Evolutionary conservation across 2,888 invertebrate genomes (phyloP).

Genomic region (Notodromas monacha): DNA sequence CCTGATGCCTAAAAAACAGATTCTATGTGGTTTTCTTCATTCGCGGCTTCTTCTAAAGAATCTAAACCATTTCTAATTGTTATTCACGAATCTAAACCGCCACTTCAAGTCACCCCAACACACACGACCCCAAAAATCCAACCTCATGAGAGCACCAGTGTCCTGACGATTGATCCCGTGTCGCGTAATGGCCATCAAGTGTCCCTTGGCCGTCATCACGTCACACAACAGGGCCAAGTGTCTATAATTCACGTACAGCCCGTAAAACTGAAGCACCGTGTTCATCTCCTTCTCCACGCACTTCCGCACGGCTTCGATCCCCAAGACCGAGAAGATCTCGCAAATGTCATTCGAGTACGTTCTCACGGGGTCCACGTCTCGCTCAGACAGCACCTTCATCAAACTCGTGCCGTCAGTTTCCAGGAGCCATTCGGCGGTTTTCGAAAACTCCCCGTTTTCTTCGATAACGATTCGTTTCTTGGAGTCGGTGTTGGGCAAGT

Average conservation of each 20-base stretch:
- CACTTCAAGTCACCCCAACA: too few relatives aligned
- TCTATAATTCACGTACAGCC: conserved; percentile 96
- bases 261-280: conserved; percentile 93
- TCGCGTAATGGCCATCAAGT: conserved; percentile 98
- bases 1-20: too few relatives aligned
- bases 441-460: conserved; percentile 88
- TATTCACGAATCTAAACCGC: too few relatives aligned
- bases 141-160: conserved; percentile 79
- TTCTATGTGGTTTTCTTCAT: too few relatives aligned
- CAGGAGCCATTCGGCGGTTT: conserved; percentile 89
- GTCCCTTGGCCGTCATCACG: conserved; percentile 99
- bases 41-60: too few relatives aligned
- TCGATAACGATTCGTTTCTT: conserved; percentile 92
- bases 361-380: conserved; percentile 83
- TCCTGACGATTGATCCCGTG: conserved; percentile 97
- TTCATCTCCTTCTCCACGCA: conserved; percentile 99
- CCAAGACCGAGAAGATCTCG: conserved; percentile 83
- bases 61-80: too few relatives aligned
- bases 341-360: conserved; percentile 98
- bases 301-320: conserved; percentile 95
- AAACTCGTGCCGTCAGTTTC: conserved; percentile 98
- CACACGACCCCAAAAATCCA: too few relatives aligned
- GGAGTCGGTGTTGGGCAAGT: conserved; percentile 84
- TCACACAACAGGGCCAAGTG: conserved; percentile 95
- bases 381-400: conserved; percentile 83